Evolutionary conservation across 2,113 vertebrate genomes (phyloP).

Genomic region (Amphilophus citrinellus): DNA sequence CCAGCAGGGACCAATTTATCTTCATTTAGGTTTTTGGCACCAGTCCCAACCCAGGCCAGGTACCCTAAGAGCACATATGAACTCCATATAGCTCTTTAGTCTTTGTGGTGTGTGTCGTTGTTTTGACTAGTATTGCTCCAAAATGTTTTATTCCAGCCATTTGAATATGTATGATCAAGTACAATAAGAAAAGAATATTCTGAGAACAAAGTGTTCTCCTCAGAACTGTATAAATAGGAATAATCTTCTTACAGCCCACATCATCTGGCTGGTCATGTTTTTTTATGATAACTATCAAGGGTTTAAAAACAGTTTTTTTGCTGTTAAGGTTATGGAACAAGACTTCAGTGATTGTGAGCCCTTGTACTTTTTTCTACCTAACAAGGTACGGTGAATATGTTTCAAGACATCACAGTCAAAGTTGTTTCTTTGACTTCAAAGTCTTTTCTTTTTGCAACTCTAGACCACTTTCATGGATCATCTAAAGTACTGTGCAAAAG

Average conservation of each 20-base stretch:
- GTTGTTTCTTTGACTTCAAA: not conserved
- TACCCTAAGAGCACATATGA: conserved; percentile 41
- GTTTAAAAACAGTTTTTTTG: not conserved
- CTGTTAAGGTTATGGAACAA: not conserved
- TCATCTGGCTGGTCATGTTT: not conserved
- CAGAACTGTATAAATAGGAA: not conserved
- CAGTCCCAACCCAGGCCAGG: conserved; percentile 41
- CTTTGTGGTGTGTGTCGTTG: not conserved
- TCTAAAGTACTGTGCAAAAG: too few relatives aligned
- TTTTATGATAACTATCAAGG: not conserved
- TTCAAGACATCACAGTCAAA: not conserved
- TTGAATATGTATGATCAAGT: not conserved
- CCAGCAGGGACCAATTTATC: conserved; percentile 77
- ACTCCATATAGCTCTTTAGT: conserved; percentile 22
- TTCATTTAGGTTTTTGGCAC: conserved; percentile 75
- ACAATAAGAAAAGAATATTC: not conserved
- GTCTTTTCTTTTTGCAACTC: not conserved
- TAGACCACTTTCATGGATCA: not conserved
- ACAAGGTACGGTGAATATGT: not conserved
- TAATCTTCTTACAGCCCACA: conserved; percentile 1
- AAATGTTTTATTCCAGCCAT: not conserved
- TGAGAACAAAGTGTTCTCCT: not conserved
- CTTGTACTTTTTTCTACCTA: not conserved
- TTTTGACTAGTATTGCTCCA: not conserved
- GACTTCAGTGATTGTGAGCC: not conserved